Conservation (phyloP, 2,888 invertebrate genomes). For the Acronicta leporina region DNA sequence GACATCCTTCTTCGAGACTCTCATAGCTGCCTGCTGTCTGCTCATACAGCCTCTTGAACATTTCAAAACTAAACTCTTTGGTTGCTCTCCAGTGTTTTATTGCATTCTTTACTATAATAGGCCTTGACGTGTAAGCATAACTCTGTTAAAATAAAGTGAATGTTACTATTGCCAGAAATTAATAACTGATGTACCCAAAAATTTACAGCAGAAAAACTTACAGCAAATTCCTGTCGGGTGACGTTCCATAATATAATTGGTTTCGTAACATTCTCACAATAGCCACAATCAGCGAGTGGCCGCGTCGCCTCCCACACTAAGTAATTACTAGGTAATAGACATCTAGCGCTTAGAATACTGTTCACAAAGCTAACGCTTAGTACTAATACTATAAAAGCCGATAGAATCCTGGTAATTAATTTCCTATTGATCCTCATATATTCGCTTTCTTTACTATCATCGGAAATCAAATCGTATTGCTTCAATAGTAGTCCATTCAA, state of each 20-base stretch:
- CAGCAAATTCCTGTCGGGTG: constrained; percentile 91
- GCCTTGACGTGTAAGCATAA: constrained; percentile 94
- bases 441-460: constrained; percentile 59
- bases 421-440: constrained; percentile 62
- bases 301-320: constrained; percentile 96
- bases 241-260: constrained; percentile 92
- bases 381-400: constrained; percentile 65
- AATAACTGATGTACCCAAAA: constrained; percentile 9
- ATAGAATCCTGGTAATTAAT: constrained; percentile 61
- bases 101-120: constrained; percentile 94
- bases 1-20: constrained; percentile 94
- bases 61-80: constrained; percentile 90
- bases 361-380: constrained; percentile 66
- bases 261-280: constrained; percentile 91
- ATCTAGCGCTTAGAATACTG: constrained; percentile 90
- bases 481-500: constrained; percentile 63
- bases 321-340: constrained; percentile 95
- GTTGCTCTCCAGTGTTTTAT: constrained; percentile 94
- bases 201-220: constrained; percentile 57
- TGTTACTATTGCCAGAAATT: neutral
- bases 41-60: constrained; percentile 92
- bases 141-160: constrained; percentile 68
- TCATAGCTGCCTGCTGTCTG: constrained; percentile 92
- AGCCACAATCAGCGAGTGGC: constrained; percentile 94
- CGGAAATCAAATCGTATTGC: constrained; percentile 70